Evolutionary conservation across 2,888 invertebrate genomes (phyloP), one percentile per base, ranked within the genome.

Genomic region (Ochlodes sylvanus): DNA sequence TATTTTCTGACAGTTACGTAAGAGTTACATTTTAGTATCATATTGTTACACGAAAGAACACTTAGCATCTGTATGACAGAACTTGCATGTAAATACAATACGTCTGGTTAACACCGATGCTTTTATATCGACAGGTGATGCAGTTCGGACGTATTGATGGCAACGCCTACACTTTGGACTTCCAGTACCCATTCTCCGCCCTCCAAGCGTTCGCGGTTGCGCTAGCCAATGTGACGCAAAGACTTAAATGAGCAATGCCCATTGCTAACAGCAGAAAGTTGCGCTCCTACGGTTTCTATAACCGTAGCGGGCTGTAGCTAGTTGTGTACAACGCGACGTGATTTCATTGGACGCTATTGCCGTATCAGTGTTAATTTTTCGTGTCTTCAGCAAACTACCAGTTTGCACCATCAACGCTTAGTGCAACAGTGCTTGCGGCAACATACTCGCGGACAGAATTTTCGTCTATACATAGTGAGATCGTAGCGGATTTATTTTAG

Each of bases 101-200:
- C 10, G 3, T 3, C 10, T 38, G 38, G 12, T 12, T 38, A 21
- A 47, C 6, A 55, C n/a, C n/a, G 9, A 12, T 41, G 14, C 1
- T 47, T 15, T 32, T n/a, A 19, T 7, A 21, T 52, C 85, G 86
- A 4, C 89, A 99, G 98, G 99, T 99, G 71, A 99, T 99, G 98
- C 99, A 99, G 92, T 99, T 99, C 91, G 99, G 99, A 12, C 95
- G 99, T 70, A 99, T 99, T 79, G 99, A 99, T 92, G 98, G 98
- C 78, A 99, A 99, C 88, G 99, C 99, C 55, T 99, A 99, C 94
- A 99, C 99, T 0, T 93, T 99, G 83, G 99, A 99, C 94, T 99
- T 99, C 93, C 99, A 99, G 89, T 98, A 99, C 90, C 99, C 99
- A 38, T 99, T 99, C 94, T 98, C 98, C 69, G 99, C 99, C 75